Evolutionary conservation across 1,140 invertebrate genomes (phyloP).

Genomic region (Papilio aristodemus): DNA sequence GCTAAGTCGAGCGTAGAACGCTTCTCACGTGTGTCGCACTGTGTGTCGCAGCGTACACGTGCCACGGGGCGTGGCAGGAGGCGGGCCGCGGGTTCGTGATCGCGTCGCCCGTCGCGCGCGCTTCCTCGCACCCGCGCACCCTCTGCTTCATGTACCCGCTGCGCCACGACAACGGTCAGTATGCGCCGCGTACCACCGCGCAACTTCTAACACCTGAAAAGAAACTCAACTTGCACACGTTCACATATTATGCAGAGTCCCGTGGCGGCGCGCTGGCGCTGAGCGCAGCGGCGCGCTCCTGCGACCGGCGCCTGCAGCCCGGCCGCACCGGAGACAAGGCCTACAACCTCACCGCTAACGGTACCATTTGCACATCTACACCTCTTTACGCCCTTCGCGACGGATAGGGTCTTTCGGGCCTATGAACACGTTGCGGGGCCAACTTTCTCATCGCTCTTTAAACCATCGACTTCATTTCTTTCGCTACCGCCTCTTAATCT

Average conservation of each 20-base stretch:
- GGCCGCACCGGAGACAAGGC: conserved; percentile 76
- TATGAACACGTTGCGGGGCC: too few relatives aligned
- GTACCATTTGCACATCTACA: conserved; percentile 39
- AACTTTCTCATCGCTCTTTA: too few relatives aligned
- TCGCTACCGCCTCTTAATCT: too few relatives aligned
- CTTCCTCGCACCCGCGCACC: conserved; percentile 65
- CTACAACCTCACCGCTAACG: conserved; percentile 79
- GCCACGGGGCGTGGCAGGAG: conserved; percentile 90
- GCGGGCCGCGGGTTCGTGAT: conserved; percentile 88
- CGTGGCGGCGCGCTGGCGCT: conserved; percentile 51
- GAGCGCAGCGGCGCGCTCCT: conserved; percentile 72
- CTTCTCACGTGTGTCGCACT: neutral
- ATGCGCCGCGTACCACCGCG: too few relatives aligned
- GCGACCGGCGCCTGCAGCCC: conserved; percentile 70
- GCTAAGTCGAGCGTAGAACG: too few relatives aligned
- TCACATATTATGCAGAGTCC: conserved; percentile 40
- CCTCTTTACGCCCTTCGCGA: neutral
- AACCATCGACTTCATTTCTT: too few relatives aligned
- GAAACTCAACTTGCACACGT: too few relatives aligned
- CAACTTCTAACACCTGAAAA: too few relatives aligned
- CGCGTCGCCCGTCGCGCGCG: conserved; percentile 79
- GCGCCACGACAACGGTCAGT: conserved; percentile 46
- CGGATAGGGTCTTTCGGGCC: too few relatives aligned
- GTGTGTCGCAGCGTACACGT: conserved; percentile 87
- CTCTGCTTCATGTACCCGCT: conserved; percentile 80